Base-by-base conservation (phyloP, 2,888 invertebrate species). In the Epinotia ramella region DNA sequence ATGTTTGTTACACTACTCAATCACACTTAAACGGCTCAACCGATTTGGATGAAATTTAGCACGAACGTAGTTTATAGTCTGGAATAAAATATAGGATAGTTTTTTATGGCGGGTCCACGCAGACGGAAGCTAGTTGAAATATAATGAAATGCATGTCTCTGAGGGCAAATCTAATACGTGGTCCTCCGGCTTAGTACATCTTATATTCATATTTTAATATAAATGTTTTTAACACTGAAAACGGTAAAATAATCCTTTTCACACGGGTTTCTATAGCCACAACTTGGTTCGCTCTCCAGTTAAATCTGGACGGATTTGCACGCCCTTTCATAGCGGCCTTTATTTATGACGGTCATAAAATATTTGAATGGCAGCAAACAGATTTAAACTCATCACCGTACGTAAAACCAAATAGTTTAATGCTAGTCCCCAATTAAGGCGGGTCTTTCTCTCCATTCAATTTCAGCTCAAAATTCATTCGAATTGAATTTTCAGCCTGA, bases 281-380 rank as follows among this genome's bases (percentile, higher is more conserved):
- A 60, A 60, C 46, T 60, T 69, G 46, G 11, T 24, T 6, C 56
- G 44, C 60, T 24, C 33, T 62, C 40, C 33, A 44, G 68, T 59
- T 44, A 68, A 68, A 59, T 57, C 69, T 69, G 69, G 40, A 46
- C 18, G 20, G 68, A 68, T 69, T 60, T 33, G 33, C 59, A 5
- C 59, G 59, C 69, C 57, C 16, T 69, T 69, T 69, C 60, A 69
- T 60, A 28, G 6, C n/a, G 11, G 69, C 20, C 6, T 69, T 69
- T 69, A 60, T 69, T 69, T 69, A 60, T 57, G 59, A 13, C 16
- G 59, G 60, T 46, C 44, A 69, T 69, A 69, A 59, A 69, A 69
- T 44, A 24, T 69, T 69, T 69, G 59, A 69, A 69, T 60, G 59
- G 46, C 69, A 69, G n/a, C 53, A 53, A 66, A 53, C 56, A 59